Evolutionary conservation across 2,888 invertebrate species (phyloP).

Genomic region (Crossocerus cetratus): DNA sequence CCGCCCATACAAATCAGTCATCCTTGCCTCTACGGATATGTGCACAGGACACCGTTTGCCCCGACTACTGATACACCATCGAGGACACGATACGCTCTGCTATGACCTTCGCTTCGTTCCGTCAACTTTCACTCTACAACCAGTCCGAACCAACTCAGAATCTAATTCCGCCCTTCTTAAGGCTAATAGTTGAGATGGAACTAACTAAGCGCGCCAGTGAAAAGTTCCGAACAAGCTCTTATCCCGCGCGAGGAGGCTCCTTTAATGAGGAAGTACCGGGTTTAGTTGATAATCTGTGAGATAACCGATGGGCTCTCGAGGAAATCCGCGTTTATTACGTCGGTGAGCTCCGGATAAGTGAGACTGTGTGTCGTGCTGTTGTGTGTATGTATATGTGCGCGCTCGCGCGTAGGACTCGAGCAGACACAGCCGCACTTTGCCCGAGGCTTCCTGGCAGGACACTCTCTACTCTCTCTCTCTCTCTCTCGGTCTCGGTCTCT

Average conservation of each 20-base stretch:
- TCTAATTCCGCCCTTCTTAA: no score
- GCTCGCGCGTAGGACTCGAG: slow-evolving; percentile 49
- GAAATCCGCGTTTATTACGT: slow-evolving; percentile 13
- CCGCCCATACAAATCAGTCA: slow-evolving; percentile 46
- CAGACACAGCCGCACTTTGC: slow-evolving; percentile 56
- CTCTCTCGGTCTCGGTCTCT: not conserved
- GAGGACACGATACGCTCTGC: slow-evolving; percentile 29
- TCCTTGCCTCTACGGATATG: slow-evolving; percentile 6
- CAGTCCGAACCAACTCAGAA: no score
- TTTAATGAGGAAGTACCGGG: slow-evolving; percentile 18
- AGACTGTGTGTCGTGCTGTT: slow-evolving; percentile 22
- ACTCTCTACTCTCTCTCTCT: no score
- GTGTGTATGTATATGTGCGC: slow-evolving; percentile 32
- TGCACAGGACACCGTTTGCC: slow-evolving; percentile 30
- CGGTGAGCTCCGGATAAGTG: not conserved
- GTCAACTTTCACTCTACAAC: slow-evolving; percentile 27
- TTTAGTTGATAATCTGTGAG: slow-evolving; percentile 15
- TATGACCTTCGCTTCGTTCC: slow-evolving; percentile 51
- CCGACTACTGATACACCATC: slow-evolving; percentile 33
- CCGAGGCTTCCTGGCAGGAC: slow-evolving; percentile 49
- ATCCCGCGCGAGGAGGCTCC: not conserved
- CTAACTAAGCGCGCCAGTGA: no score
- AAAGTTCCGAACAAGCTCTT: no score
- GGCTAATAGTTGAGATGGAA: no score
- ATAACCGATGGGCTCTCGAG: slow-evolving; percentile 34